Base-by-base conservation (phyloP, 2,888 invertebrate species). In the Yponomeuta evonymella region DNA sequence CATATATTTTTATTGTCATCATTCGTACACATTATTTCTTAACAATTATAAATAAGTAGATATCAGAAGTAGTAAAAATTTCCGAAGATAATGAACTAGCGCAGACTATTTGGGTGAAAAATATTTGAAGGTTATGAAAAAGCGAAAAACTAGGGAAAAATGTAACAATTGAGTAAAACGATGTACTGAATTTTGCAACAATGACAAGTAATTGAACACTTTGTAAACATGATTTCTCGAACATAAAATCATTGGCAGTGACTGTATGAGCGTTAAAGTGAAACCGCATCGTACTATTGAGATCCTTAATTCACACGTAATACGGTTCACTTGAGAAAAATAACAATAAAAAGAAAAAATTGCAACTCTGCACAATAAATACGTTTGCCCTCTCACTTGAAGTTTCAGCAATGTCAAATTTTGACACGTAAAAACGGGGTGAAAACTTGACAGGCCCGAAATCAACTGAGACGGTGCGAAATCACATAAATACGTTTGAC, bases 291-390 rank as follows among this genome's bases (percentile, higher is more conserved):
- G 78, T 78, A 77, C 74, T 76, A 77, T 81, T 90, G 90, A 90
- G 90, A 90, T 90, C 90, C 86, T 89, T 87, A 85, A 88, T 81
- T 80, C 68, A 51, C 51, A 58, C 51, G 6, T 58, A 43, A 58
- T 58, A 58, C 51, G 51, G 51, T 58, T 58, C 15, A 58, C 51
- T 58, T 58, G 2, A 58, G 15, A 58, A 58, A 58, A 58, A 58
- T 15, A 58, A 58, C 51, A 58, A 58, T 15, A 58, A 12, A 15
- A 58, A 5, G 33, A 33, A 58, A 15, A 58, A 15, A 15, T 58
- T 58, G 15, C 51, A 15, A 12, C 51, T 58, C 51, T 3, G 2
- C 12, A 58, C 12, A 58, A 58, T 15, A 58, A 58, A 58, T 15
- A 58, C 5, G 43, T 58, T 58, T 58, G 51, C 51, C 51, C 12